phyloP scores from a whole-genome alignment of 2,113 vertebrate species.

The Puffinus mauretanicus region DNA sequence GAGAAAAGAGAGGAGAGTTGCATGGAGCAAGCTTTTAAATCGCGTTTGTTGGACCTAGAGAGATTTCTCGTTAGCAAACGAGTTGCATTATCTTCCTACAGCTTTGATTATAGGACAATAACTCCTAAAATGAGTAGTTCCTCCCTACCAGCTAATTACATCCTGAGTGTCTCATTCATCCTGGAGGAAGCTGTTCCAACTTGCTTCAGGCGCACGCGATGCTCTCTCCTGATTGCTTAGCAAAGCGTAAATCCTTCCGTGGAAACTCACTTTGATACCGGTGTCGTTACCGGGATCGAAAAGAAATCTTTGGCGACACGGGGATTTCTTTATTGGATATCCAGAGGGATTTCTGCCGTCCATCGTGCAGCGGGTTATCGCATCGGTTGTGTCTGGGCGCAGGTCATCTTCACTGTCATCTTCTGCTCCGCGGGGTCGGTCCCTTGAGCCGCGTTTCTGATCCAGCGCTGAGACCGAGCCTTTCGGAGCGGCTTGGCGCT shows the following conservation, averaged over 20 bases:
- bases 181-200: neutral
- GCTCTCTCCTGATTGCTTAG: neutral
- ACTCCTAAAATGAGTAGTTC: neutral
- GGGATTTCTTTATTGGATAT: neutral
- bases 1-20: neutral
- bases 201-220: neutral
- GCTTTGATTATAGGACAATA: neutral
- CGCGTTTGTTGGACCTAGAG: neutral
- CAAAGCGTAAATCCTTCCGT: rapidly evolving
- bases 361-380: rapidly evolving
- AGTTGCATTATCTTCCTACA: neutral
- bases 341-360: neutral
- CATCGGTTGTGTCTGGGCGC: rapidly evolving
- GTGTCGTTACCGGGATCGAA: rapidly evolving
- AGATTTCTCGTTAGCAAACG: neutral
- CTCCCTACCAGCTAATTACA: neutral
- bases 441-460: neutral
- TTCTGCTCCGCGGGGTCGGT: neutral
- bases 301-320: neutral
- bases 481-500: rapidly evolving
- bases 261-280: too few species aligned
- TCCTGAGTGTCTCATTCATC: neutral
- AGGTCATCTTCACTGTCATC: neutral
- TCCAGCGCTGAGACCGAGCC: neutral
- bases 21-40: neutral